Evolutionary conservation across 2,888 invertebrate species (phyloP).

Genomic region (Trisateles emortualis): DNA sequence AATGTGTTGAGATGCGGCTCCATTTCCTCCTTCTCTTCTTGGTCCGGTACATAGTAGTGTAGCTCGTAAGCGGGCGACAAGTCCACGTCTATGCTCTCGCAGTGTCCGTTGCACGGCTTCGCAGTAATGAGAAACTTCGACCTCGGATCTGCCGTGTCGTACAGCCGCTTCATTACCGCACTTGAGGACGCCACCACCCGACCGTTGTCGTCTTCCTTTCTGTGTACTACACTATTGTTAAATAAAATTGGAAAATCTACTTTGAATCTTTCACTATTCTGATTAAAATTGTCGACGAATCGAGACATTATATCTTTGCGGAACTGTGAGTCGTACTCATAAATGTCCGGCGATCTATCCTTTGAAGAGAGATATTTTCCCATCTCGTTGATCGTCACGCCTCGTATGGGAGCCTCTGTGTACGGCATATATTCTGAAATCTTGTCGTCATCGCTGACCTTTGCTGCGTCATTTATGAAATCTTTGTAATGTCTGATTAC

Average conservation of each 20-base stretch:
- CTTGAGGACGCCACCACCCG: slow-evolving; percentile 66
- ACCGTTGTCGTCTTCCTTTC: slow-evolving; percentile 48
- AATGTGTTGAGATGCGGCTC: slow-evolving; percentile 49
- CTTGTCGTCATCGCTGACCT: slow-evolving; percentile 59
- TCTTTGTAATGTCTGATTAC: slow-evolving; percentile 74
- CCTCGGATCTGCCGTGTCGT: slow-evolving; percentile 39
- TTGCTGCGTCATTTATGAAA: slow-evolving; percentile 64
- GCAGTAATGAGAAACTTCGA: slow-evolving; percentile 22
- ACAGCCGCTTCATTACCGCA: slow-evolving; percentile 65
- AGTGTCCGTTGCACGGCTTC: slow-evolving; percentile 59
- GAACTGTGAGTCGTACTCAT: slow-evolving; percentile 69
- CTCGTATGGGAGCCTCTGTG: slow-evolving; percentile 53
- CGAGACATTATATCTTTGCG: slow-evolving; percentile 68
- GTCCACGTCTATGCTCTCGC: slow-evolving; percentile 69
- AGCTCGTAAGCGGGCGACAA: slow-evolving; percentile 78
- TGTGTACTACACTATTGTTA: slow-evolving; percentile 73
- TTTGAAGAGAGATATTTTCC: slow-evolving; percentile 30
- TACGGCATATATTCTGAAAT: slow-evolving; percentile 49
- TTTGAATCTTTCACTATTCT: slow-evolving; percentile 71
- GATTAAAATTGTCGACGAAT: slow-evolving; percentile 76
- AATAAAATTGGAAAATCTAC: slow-evolving; percentile 74
- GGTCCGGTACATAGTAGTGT: slow-evolving; percentile 78
- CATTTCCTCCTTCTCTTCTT: slow-evolving; percentile 68
- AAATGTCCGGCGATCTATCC: slow-evolving; percentile 48
- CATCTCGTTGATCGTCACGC: slow-evolving; percentile 50